These are phyloP conservation scores for Rhadinocentrus ornatus DNA, from an alignment of 2,797 vertebrate genomes.

Conservation along the genomic window DNA sequence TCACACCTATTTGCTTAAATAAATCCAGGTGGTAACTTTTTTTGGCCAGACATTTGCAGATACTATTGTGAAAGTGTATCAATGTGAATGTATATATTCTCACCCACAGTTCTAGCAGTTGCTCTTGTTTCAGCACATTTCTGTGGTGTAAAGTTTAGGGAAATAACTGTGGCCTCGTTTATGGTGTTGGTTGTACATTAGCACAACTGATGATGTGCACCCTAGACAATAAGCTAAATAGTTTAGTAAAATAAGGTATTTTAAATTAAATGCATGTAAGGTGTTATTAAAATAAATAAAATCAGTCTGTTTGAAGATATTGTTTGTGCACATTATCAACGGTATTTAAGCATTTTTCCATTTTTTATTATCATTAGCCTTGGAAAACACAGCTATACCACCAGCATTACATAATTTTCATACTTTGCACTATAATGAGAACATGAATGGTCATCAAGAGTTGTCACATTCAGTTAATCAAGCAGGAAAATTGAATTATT, in stretches of 20 bases:
- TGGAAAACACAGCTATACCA: neutral
- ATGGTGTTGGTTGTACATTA: neutral
- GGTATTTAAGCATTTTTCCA: neutral
- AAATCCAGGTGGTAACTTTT: neutral
- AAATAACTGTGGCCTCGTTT: neutral
- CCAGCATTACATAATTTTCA: neutral
- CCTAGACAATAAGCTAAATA: neutral
- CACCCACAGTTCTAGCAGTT: neutral
- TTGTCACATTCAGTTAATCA: slow-evolving; percentile 7
- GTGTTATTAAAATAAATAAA: neutral
- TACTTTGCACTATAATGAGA: neutral
- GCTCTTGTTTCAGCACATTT: neutral
- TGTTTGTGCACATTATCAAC: neutral
- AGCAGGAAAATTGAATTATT: neutral
- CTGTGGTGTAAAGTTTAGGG: neutral
- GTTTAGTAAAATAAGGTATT: neutral
- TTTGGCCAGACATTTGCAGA: neutral
- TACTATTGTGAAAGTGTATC: too few species aligned
- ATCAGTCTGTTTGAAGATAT: neutral
- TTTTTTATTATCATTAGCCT: slow-evolving; percentile 5
- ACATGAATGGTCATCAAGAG: neutral
- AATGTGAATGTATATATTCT: neutral
- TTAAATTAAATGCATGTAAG: neutral
- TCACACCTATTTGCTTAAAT: neutral
- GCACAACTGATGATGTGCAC: neutral